Conservation (phyloP, 92 coral and sea anemone genomes). For the Diadumene lineata region DNA sequence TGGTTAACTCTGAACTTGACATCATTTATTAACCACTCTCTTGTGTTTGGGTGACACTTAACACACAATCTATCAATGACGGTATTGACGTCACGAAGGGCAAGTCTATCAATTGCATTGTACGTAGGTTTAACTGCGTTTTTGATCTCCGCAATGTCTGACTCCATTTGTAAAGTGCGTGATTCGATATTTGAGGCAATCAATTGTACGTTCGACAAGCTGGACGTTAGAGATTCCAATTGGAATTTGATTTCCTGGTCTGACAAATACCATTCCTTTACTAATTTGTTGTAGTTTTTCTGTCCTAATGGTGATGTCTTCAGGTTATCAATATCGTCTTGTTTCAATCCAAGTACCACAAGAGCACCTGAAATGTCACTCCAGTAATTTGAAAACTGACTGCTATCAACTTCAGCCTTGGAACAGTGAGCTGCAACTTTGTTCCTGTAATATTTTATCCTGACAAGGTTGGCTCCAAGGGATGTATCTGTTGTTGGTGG, state of each 20-base stretch:
- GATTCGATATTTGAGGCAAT: no score
- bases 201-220: no score
- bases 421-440: background rate
- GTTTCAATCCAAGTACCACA: background rate
- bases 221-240: background rate
- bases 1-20: slow-evolving; percentile 2
- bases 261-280: background rate
- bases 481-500: no score
- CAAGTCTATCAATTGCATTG: background rate
- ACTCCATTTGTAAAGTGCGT: background rate
- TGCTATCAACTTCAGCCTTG: background rate
- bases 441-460: slow-evolving; percentile 9
- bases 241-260: background rate
- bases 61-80: background rate
- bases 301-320: background rate
- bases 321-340: background rate
- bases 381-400: background rate
- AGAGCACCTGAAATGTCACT: slow-evolving; percentile 4
- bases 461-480: no score
- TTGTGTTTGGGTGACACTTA: slow-evolving; percentile 9
- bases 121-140: background rate
- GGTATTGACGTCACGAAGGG: background rate
- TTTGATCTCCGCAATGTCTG: background rate
- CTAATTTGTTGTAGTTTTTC: slow-evolving; percentile 1
- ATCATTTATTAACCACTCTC: slow-evolving; percentile 23